These are phyloP conservation scores for Mobula hypostoma DNA, from an alignment of 2,113 vertebrate genomes.

Conservation along the genomic window DNA sequence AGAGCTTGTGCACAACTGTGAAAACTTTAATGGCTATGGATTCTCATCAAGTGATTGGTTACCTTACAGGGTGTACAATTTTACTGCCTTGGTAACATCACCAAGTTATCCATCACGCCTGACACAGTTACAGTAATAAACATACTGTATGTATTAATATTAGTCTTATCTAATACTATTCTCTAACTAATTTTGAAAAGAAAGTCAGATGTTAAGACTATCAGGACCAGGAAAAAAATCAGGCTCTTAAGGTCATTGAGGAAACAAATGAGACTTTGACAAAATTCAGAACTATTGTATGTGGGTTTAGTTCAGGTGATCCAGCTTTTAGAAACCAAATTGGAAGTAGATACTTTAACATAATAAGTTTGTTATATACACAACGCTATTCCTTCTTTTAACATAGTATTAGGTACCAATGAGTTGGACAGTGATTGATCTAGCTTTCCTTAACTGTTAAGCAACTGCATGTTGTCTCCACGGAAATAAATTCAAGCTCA, in stretches of 20 bases:
- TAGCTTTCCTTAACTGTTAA: background rate
- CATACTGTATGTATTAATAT: background rate
- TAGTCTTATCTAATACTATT: background rate
- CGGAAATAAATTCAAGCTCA: background rate
- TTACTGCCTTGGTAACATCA: background rate
- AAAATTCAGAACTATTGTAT: background rate
- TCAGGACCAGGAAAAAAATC: background rate
- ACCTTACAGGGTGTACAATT: background rate
- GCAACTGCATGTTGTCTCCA: background rate
- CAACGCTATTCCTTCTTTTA: background rate
- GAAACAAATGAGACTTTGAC: background rate
- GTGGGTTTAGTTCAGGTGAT: background rate
- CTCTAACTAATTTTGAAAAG: background rate
- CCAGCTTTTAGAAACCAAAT: background rate
- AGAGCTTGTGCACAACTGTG: background rate
- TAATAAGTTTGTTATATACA: background rate
- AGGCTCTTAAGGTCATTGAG: background rate
- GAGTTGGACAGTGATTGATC: background rate
- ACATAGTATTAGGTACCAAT: background rate
- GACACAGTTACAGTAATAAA: background rate
- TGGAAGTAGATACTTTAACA: background rate
- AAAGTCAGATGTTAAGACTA: background rate
- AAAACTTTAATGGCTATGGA: too few species aligned
- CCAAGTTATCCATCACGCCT: background rate
- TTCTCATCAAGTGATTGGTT: background rate